Conservation (phyloP, 2,113 vertebrate species). For the Ptilorrhoa leucosticta region DNA sequence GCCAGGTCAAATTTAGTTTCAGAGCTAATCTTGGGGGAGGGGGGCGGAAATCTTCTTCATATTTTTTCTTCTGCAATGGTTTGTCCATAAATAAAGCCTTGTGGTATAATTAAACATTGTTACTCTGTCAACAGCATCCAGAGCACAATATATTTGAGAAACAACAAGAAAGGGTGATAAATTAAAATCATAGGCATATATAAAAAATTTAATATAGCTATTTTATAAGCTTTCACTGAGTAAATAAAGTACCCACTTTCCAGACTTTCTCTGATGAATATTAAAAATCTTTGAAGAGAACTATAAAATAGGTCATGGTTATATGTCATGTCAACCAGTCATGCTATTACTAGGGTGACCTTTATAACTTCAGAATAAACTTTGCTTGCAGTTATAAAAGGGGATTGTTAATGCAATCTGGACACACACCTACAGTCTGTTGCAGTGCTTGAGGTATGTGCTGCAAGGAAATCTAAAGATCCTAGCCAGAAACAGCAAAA, state of each 20-base stretch:
- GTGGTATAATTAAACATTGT: constrained; percentile 12
- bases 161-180: neutral
- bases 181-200: constrained; percentile 22
- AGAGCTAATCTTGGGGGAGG: neutral
- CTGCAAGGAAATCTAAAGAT: neutral
- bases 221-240: constrained; percentile 35
- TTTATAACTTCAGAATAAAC: constrained; percentile 55
- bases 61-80: neutral
- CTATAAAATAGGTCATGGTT: constrained; percentile 41
- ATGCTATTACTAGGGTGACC: neutral
- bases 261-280: constrained; percentile 22
- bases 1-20: constrained; percentile 41
- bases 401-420: neutral
- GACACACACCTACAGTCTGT: neutral
- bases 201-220: constrained; percentile 2
- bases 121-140: constrained; percentile 9
- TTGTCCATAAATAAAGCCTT: neutral
- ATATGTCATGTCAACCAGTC: neutral
- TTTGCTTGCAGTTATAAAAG: constrained; percentile 34
- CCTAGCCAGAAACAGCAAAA: neutral
- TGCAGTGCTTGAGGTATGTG: neutral
- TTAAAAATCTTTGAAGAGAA: constrained; percentile 36
- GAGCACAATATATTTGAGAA: constrained; percentile 15
- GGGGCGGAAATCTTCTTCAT: neutral
- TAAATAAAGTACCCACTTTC: constrained; percentile 28